phyloP scores from a whole-genome alignment of 2,797 vertebrate genomes.

The Mycteria americana region DNA sequence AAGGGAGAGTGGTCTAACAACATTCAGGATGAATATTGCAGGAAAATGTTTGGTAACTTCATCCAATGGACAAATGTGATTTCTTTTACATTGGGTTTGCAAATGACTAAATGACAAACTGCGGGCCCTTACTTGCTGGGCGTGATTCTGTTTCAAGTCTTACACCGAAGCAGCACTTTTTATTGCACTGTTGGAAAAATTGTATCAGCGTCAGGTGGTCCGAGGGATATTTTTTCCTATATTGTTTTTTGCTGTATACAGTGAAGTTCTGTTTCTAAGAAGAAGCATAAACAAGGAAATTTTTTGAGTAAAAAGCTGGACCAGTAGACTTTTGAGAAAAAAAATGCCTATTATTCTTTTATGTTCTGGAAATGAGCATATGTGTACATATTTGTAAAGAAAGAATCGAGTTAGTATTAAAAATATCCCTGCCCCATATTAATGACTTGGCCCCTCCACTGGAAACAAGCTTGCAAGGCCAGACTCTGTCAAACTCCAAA shows the following conservation, averaged over 20 bases:
- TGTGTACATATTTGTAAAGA: not conserved
- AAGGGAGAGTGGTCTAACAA: not conserved
- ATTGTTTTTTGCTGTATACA: not conserved
- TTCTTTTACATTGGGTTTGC: not conserved
- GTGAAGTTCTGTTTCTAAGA: not conserved
- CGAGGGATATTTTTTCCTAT: not conserved
- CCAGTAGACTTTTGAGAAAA: not conserved
- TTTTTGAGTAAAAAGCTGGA: not conserved
- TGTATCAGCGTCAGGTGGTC: not conserved
- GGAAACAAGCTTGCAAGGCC: not conserved
- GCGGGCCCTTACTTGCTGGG: not conserved
- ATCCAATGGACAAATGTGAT: not conserved
- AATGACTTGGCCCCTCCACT: not conserved
- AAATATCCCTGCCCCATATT: not conserved
- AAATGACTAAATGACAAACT: not conserved
- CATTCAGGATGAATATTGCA: not conserved
- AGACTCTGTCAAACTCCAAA: not conserved
- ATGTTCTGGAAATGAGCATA: not conserved
- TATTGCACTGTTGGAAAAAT: not conserved
- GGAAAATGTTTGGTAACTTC: not conserved
- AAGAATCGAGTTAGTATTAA: not conserved
- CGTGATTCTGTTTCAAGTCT: not conserved
- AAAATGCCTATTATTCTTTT: not conserved
- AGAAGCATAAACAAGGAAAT: not conserved
- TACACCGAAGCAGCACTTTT: not conserved